Evolutionary conservation across 30 jellyfish, hydroid and myxozoan species (phyloP), one percentile per base, ranked within the genome.

Genomic region (Mastigias papua): DNA sequence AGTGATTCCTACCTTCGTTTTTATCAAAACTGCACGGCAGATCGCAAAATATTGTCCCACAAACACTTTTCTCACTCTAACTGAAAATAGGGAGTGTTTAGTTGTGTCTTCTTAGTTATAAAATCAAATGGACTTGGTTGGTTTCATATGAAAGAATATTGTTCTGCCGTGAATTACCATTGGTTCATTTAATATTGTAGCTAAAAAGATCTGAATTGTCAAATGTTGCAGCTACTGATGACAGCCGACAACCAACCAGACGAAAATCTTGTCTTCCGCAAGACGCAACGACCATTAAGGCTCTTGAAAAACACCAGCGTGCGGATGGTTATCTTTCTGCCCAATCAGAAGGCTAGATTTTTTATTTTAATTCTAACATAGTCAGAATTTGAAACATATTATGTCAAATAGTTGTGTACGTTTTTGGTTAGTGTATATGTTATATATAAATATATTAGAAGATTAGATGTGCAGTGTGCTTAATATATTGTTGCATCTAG

Each of bases 261-360:
- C 86, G 96, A 25, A 87, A 87, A 60, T 87, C 96, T 1, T 48
- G 79, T 54, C 75, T 87, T 23, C 96, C 96, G 6, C 96, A 87
- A 34, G 96, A 87, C 54, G 88, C 96, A 28, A 13, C 74, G 46
- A 87, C 88, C 46, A 69, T 48, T 51, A 60, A 78, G 19, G 96
- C 96, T 1, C 31, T 87, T 34, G 90, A 87, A 80, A 80, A 76
- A n/a, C 96, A 87, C 51, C 81, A 76, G 21, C 96, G 84, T 22
- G 80, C 90, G 16, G 96, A 87, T 58, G 96, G 96, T 30, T 87
- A 87, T 73, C 81, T 87, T 34, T 63, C 96, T 21, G 31, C 94
- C 2, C 86, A 77, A 48, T 42, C 86, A 11, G 94, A 85, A 73
- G 88, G 94, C 3, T 34, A 72, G 83, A 48, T 49, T 4, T 69